Percentiles rank a stretch among this genome's conserved stretches.
Evolutionary conservation across 2,888 invertebrate species (phyloP).

Genomic region (Cotesia congregata): DNA sequence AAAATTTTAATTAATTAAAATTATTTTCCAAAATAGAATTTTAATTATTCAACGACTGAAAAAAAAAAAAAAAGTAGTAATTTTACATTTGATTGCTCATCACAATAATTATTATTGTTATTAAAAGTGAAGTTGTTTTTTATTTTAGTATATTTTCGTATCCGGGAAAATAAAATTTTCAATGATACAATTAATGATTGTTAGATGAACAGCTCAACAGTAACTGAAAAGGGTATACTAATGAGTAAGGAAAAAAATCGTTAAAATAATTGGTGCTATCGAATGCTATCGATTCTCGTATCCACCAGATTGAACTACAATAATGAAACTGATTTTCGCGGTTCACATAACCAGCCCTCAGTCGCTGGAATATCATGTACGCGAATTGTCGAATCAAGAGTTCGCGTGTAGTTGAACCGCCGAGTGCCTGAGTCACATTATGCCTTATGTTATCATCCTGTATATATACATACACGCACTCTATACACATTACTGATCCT

Average conservation of each 20-base stretch:
- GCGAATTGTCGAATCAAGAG: constrained; percentile 63
- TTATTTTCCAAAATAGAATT: too few species aligned
- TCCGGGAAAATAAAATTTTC: constrained; percentile 23
- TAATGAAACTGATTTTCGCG: constrained; percentile 65
- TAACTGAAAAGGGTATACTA: constrained; percentile 22
- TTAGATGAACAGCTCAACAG: constrained; percentile 33
- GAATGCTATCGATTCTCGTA: constrained; percentile 55
- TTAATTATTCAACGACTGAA: too few species aligned
- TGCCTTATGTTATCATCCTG: constrained; percentile 4
- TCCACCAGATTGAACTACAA: constrained; percentile 57
- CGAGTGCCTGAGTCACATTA: constrained; percentile 66
- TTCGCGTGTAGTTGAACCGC: constrained; percentile 62
- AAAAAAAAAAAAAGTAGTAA: too few species aligned
- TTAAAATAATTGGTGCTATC: constrained; percentile 58
- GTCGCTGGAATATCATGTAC: constrained; percentile 21
- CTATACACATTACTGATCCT: too few species aligned
- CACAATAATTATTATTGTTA: constrained; percentile 35
- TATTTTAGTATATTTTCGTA: constrained; percentile 28
- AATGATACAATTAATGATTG: constrained; percentile 27
- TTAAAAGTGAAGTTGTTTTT: constrained; percentile 25
- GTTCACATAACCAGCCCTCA: constrained; percentile 63
- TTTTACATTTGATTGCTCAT: not conserved
- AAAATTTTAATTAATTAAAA: too few species aligned
- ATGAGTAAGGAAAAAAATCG: constrained; percentile 39
- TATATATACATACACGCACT: too few species aligned